phyloP scores from a whole-genome alignment of 2,888 invertebrate species.

The Fragum sueziense region DNA sequence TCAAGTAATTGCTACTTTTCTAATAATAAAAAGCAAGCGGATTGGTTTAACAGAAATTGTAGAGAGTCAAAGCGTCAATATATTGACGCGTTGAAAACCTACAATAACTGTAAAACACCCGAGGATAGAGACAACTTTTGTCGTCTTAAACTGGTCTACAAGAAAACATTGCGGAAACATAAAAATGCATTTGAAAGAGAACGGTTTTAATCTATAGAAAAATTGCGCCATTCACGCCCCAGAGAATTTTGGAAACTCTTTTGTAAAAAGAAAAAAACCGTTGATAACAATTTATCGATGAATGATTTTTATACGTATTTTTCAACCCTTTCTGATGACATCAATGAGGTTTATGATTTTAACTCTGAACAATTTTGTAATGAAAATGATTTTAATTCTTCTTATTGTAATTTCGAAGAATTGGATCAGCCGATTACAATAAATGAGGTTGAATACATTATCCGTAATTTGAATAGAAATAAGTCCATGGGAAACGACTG shows the following conservation, averaged over 20 bases:
- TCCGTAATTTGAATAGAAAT: too few relatives aligned
- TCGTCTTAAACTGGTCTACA: neutral
- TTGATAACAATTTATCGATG: neutral
- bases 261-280: too few relatives aligned
- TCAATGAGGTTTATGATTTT: neutral
- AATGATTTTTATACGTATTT: conserved; percentile 4
- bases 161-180: neutral
- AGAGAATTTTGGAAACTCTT: conserved; percentile 23
- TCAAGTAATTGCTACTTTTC: conserved; percentile 2
- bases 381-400: neutral
- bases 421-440: too few relatives aligned
- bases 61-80: neutral
- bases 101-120: neutral
- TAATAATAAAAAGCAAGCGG: neutral
- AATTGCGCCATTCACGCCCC: neutral
- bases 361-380: neutral
- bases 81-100: neutral
- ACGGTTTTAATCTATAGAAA: neutral
- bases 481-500: too few relatives aligned
- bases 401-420: too few relatives aligned
- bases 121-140: neutral
- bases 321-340: neutral
- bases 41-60: conserved; percentile 17
- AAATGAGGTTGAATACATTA: too few relatives aligned
- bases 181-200: neutral